Base-by-base conservation (phyloP, 1,140 invertebrate species). In the Drosophila mayri region DNA sequence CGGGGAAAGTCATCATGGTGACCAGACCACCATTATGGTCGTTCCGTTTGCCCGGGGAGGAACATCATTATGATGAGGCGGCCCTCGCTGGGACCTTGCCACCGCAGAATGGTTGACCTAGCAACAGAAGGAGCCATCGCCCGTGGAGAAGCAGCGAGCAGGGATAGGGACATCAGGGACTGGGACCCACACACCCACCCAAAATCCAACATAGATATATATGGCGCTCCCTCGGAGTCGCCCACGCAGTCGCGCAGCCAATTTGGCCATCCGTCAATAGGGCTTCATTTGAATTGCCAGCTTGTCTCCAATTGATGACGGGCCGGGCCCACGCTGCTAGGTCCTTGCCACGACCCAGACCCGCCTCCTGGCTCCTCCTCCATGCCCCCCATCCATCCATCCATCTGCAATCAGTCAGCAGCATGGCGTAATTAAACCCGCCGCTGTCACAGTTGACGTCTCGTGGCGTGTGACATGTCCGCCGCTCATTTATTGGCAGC, bases 261-360 rank as follows among this genome's bases (percentile, higher is more conserved):
- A 87, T 87, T 87, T 87, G 76, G 80, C 67, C 80, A 83, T 80
- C 82, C 66, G 76, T 75, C 73, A 90, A 90, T 88, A 88, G 78
- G 85, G 85, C 85, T 88, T 88, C 85, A 90, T 88, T 90, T 79
- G 63, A 81, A 85, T 88, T 90, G 85, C 78, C 85, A 88, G 85
- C 85, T 90, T 88, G 85, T 74, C 77, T 84, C 70, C 85, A 88
- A 88, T 85, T 87, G 84, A 87, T 74, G 81, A 79, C 49, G 73
- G 73, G 47, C 59, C 28, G 75, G 40, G 46, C 73, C 46, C 64
- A 38, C 68, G 50, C 50, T 54, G 50, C 50, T 44, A 46, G 41
- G 47, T 64, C 59, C 72, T 70, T 64, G 68, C 41, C 58, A 4
- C 16, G 32, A n/a, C 44, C 65, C 44, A 38, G 55, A 67, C 44